phyloP scores from a whole-genome alignment of 2,113 vertebrate genomes.

The Embiotoca jacksoni region DNA sequence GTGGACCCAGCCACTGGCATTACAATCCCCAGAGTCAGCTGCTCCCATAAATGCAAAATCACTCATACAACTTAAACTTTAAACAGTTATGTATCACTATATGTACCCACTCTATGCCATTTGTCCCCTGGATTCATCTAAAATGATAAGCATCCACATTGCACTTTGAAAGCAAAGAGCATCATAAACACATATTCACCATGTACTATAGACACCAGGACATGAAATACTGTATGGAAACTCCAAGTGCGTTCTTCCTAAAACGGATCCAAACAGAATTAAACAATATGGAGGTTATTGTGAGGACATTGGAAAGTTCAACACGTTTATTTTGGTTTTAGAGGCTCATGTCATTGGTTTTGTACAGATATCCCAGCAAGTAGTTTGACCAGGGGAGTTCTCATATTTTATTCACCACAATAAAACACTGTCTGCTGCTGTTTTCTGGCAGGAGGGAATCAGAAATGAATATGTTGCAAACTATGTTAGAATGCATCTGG shows the following conservation, averaged over 20 bases:
- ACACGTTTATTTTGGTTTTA: constrained; percentile 12
- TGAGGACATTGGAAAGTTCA: constrained; percentile 32
- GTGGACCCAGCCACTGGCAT: not conserved
- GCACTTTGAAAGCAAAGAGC: constrained; percentile 10
- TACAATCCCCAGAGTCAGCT: too few species aligned
- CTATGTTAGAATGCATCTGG: constrained; percentile 16
- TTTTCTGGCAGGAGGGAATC: constrained; percentile 5
- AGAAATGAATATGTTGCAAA: constrained; percentile 32
- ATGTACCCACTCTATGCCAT: not conserved
- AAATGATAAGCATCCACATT: constrained; percentile 9
- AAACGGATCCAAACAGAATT: constrained; percentile 32
- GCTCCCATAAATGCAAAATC: not conserved
- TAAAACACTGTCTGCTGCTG: constrained; percentile 11
- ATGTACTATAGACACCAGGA: not conserved
- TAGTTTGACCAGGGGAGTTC: constrained; percentile 25
- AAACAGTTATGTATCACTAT: not conserved
- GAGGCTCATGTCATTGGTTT: constrained; percentile 16
- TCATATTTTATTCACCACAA: constrained; percentile 61
- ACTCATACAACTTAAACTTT: constrained; percentile 12
- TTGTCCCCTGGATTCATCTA: not conserved
- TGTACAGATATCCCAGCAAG: constrained; percentile 7
- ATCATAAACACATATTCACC: constrained; percentile 1
- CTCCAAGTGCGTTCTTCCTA: not conserved
- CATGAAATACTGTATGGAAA: not conserved
- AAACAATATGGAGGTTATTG: constrained; percentile 26